Evolutionary conservation across 2,113 vertebrate genomes (phyloP).

Genomic region (Ciconia maguari): DNA sequence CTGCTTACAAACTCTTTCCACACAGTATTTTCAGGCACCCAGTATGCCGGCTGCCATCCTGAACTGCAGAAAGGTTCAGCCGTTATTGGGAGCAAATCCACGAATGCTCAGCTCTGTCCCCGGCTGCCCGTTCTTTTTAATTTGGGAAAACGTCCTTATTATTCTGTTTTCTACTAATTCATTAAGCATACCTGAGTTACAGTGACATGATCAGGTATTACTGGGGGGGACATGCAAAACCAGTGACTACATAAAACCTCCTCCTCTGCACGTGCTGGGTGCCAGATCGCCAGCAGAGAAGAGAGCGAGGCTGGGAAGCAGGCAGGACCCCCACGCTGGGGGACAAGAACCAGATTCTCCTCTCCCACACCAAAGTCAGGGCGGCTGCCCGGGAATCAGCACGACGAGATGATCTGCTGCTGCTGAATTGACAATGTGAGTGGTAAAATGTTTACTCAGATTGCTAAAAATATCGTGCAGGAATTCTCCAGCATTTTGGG

Average conservation of each 20-base stretch:
- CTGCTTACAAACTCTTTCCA: not conserved
- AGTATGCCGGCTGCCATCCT: rapidly evolving
- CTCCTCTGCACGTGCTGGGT: not conserved
- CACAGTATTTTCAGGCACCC: not conserved
- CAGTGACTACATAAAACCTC: not conserved
- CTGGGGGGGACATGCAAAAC: not conserved
- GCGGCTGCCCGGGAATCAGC: not conserved
- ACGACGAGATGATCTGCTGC: not conserved
- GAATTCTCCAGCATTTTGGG: not conserved
- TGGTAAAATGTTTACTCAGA: no score
- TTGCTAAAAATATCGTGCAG: not conserved
- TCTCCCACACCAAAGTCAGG: not conserved
- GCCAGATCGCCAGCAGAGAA: not conserved
- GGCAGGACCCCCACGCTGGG: not conserved
- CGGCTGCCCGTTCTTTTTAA: not conserved
- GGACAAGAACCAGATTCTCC: not conserved
- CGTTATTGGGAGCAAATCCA: not conserved
- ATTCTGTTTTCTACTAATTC: not conserved
- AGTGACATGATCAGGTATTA: not conserved
- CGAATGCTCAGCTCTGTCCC: not conserved
- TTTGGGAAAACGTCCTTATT: not conserved
- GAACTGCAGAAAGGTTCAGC: not conserved
- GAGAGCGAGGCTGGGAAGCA: not conserved
- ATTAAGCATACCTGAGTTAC: not conserved
- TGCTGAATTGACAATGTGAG: not conserved